These are phyloP conservation scores for Tetropium fuscum DNA, from an alignment of 2,888 invertebrate genomes.

Conservation along the genomic window DNA sequence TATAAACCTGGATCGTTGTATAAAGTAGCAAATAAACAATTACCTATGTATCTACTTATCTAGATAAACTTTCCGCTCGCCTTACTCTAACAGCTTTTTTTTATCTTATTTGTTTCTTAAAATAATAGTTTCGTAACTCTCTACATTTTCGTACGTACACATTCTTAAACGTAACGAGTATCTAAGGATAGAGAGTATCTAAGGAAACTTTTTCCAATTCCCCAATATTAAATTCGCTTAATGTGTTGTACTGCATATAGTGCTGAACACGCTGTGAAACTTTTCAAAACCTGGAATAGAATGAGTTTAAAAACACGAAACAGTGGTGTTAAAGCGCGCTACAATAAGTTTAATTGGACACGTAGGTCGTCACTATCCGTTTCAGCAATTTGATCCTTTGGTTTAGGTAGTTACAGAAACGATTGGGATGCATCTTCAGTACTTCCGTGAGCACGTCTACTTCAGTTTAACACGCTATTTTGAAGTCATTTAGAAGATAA, in stretches of 20 bases:
- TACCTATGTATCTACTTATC: no score
- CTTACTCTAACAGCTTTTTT: no score
- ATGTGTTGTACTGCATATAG: no score
- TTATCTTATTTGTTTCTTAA: no score
- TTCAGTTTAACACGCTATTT: neutral
- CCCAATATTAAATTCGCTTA: neutral
- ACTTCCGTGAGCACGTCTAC: neutral
- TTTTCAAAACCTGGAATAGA: neutral
- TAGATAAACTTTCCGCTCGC: no score
- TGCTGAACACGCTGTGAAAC: neutral
- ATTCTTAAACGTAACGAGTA: no score
- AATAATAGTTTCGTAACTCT: no score
- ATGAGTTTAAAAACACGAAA: neutral
- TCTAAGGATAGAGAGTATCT: no score
- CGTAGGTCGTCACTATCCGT: neutral
- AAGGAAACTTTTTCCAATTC: neutral
- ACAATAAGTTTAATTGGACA: slow-evolving; percentile 7
- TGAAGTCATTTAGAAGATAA: neutral
- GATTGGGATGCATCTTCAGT: neutral
- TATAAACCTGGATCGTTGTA: no score
- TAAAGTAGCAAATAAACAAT: no score
- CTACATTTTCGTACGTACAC: no score
- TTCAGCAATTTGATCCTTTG: neutral
- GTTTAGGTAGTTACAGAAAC: neutral
- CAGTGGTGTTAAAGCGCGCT: neutral